Evolutionary conservation across 2,888 invertebrate species (phyloP), one percentile per base, ranked within the genome.

Genomic region (Alcis repandata): DNA sequence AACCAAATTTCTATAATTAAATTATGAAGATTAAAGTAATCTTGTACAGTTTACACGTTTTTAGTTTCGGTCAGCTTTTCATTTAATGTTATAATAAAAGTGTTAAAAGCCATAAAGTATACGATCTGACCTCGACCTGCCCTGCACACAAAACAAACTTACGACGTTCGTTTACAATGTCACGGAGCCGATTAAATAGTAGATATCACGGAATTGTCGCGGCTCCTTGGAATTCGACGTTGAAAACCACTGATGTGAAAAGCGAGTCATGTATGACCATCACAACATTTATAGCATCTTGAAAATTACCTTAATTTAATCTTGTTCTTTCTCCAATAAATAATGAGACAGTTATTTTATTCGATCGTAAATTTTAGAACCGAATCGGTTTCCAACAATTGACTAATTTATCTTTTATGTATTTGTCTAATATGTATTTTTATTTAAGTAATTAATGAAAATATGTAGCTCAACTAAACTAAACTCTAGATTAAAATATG

Each of bases 111-210:
- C 1, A 38, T 49, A 59, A 58, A 57, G 17, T 41, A 56, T 56
- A 52, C 59, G 32, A 15, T 43, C 19, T 41, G 48, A 41, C 67
- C 67, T 67, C 63, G 67, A 60, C 63, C 67, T 63, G 53, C 36
- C 36, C 41, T n/a, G 36, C 59, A 27, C 38, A 27, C 27, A 58
- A 40, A 19, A 41, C 49, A 54, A 33, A 38, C 49, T 57, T 49
- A 59, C 40, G 46, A 22, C 32, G 32, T 38, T 27, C 13, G 20
- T 13, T 46, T 41, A 58, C 51, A 51, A 51, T 51, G 51, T 51
- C 51, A 38, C 38, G 59, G 40, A 65, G 59, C 57, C 49, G 57
- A 64, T 68, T 64, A 62, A 45, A 45, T 15, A 22, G 40, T 59
- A 49, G 58, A 27, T 49, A 48, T 38, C 38, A 59, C 59, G 10